Base-by-base conservation (phyloP, 2,113 vertebrate species). In the Spheniscus mendiculus region DNA sequence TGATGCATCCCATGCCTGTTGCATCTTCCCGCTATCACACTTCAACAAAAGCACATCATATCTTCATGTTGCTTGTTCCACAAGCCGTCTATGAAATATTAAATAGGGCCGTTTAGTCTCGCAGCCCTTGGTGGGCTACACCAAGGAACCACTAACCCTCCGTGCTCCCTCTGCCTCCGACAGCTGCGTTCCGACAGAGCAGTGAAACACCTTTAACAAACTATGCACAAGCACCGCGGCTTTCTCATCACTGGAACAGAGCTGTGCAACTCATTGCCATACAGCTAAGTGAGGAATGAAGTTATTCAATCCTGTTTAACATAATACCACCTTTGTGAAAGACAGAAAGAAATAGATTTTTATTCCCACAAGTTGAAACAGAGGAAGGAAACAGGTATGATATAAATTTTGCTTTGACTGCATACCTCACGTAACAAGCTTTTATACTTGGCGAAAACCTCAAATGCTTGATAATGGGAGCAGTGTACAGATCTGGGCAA, bases 161-260 rank as follows among this genome's bases (percentile, higher is more conserved):
- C 26, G 22, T 6, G 17, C 44, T 76, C 20, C 52, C 36, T 69
- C 69, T 44, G 53, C n/a, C 59, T 52, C 49, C 34, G 38, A 38
- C 6, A 2, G 56, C 29, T 23, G 16, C 2, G 0, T 27, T 63
- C 23, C 47, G n/a, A 10, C 15, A 16, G 8, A 50, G 17, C 47
- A 55, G n/a, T 1, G 29, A 81, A 85, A 74, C 10, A 4, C 0
- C 0, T 15, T 55, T 11, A 30, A 36, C 6, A 44, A 72, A 36
- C 23, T 2, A 30, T 2, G 47, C 29, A 10, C 23, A 36, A 49
- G 45, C 3, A 59, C n/a, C 2, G 1, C 0, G 0, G 29, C 32
- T 61, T 74, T 36, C 45, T 32, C 11, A 5, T 49, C 0, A 0
- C 18, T 40, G 13, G 9, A 29, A 27, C 25, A 61, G 29, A n/a